These are phyloP conservation scores for Orientallactaga sibirica DNA, from an alignment of 2,797 vertebrate genomes.

Conservation along the genomic window DNA sequence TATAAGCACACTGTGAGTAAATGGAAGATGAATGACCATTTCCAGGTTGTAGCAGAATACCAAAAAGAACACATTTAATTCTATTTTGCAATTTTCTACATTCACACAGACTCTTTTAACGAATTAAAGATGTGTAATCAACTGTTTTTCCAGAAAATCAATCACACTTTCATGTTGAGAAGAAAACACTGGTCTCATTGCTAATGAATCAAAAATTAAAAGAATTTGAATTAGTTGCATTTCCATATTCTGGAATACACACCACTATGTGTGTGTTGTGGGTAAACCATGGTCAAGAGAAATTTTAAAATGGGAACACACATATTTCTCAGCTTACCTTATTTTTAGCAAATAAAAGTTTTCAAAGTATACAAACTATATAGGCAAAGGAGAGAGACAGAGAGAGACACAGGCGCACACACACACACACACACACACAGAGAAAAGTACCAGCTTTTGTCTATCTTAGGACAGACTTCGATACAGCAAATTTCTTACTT, in stretches of 20 bases:
- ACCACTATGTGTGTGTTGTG: not conserved
- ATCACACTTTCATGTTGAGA: slow-evolving; percentile 8
- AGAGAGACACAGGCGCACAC: no score
- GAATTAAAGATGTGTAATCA: slow-evolving; percentile 16
- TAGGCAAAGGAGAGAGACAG: not conserved
- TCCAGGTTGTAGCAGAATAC: slow-evolving; percentile 11
- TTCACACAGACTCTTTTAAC: slow-evolving; percentile 26
- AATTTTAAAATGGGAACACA: not conserved
- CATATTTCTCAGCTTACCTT: not conserved
- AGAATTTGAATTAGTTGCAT: slow-evolving; percentile 33
- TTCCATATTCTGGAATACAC: slow-evolving; percentile 11
- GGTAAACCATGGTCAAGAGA: slow-evolving; percentile 28
- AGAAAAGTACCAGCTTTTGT: slow-evolving; percentile 35
- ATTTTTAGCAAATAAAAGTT: slow-evolving; percentile 42
- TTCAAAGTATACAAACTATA: slow-evolving; percentile 49
- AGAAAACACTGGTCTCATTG: not conserved
- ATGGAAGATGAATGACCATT: slow-evolving; percentile 15
- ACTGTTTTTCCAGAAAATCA: slow-evolving; percentile 42
- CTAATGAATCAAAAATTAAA: slow-evolving; percentile 51
- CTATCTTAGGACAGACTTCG: not conserved
- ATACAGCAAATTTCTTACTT: slow-evolving; percentile 87
- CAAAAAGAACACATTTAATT: slow-evolving; percentile 50
- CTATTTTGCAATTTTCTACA: slow-evolving; percentile 45
- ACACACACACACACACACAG: not conserved
- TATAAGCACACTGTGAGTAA: not conserved